These are phyloP conservation scores for Chloroclysta siterata DNA, from an alignment of 2,888 invertebrate species.

Conservation along the genomic window DNA sequence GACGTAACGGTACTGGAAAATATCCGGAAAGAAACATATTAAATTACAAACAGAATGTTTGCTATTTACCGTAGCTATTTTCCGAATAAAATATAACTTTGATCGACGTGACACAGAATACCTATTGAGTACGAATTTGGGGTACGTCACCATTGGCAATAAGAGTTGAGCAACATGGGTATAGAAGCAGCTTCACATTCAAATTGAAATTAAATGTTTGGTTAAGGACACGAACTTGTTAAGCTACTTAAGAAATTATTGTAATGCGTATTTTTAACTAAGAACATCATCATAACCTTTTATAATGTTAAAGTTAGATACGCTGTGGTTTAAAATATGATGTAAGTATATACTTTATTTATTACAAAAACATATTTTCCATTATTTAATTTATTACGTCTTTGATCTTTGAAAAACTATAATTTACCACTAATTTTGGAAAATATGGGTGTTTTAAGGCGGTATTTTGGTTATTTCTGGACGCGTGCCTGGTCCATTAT, in stretches of 20 bases:
- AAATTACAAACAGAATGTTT: slow-evolving; percentile 36
- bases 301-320: too few relatives aligned
- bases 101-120: slow-evolving; percentile 1
- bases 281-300: too few relatives aligned
- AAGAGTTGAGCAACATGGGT: not conserved
- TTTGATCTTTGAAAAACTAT: too few relatives aligned
- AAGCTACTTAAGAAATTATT: not conserved
- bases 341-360: too few relatives aligned
- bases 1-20: slow-evolving; percentile 36
- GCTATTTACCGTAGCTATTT: slow-evolving; percentile 39
- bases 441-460: too few relatives aligned
- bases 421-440: too few relatives aligned
- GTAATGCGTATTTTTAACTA: too few relatives aligned
- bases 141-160: not conserved
- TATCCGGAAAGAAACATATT: slow-evolving; percentile 38
- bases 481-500: too few relatives aligned
- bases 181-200: not conserved
- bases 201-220: not conserved
- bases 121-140: not conserved
- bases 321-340: too few relatives aligned
- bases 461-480: too few relatives aligned
- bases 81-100: slow-evolving; percentile 36
- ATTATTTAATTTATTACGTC: too few relatives aligned
- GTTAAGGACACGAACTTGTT: not conserved
- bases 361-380: too few relatives aligned